Conservation (phyloP, 2,113 vertebrate genomes). For the Rhipidura dahli region DNA sequence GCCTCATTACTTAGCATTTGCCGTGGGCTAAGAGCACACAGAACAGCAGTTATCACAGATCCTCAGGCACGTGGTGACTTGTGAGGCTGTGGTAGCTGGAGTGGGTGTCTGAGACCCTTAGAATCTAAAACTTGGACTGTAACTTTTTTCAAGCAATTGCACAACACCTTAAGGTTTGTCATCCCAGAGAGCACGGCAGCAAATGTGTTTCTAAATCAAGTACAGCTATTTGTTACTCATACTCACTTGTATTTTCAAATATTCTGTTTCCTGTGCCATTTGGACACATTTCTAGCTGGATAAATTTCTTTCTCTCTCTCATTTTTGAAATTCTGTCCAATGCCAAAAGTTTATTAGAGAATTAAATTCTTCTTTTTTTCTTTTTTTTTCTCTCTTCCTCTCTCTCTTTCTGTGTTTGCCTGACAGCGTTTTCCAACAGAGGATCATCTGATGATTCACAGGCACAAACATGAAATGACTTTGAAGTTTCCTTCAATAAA, state of each 20-base stretch:
- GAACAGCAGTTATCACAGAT: background rate
- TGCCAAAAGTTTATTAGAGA: constrained; percentile 62
- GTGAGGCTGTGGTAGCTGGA: constrained; percentile 3
- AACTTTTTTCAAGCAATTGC: background rate
- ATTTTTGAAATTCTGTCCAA: constrained; percentile 39
- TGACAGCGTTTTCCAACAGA: constrained; percentile 95
- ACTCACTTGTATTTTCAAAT: constrained; percentile 15
- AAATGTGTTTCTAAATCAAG: background rate
- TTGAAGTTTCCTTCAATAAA: constrained; percentile 99
- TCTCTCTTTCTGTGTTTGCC: constrained; percentile 55
- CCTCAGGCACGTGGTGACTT: constrained; percentile 38
- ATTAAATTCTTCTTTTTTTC: constrained; percentile 59
- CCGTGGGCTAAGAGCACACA: background rate
- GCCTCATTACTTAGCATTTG: constrained; percentile 4
- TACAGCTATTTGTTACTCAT: constrained; percentile 3
- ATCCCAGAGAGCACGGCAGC: background rate
- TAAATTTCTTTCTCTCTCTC: constrained; percentile 31
- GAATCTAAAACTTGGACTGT: background rate
- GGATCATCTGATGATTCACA: constrained; percentile 99
- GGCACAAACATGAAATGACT: constrained; percentile 99
- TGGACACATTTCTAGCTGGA: constrained; percentile 22
- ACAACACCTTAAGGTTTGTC: background rate
- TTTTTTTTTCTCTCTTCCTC: background rate
- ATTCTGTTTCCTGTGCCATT: constrained; percentile 33
- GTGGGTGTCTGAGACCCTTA: background rate